Percentiles rank a stretch among this genome's conserved stretches.
Evolutionary conservation across 2,888 invertebrate genomes (phyloP).

Genomic region (Myopa tessellatipennis): DNA sequence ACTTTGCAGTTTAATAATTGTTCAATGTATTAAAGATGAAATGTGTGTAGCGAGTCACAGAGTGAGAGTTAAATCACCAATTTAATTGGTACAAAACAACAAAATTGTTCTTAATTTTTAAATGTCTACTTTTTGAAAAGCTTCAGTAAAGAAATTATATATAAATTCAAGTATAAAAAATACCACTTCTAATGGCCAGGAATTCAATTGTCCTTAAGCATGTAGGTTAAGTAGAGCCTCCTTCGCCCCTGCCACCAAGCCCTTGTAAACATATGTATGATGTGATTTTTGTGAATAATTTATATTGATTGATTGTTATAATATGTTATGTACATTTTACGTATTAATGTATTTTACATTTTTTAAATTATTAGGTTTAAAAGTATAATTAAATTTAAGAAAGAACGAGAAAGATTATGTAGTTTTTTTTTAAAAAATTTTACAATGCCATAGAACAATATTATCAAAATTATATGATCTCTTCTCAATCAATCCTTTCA

Average conservation of each 20-base stretch:
- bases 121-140: background rate
- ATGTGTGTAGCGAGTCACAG: background rate
- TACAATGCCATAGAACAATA: background rate
- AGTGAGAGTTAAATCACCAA: background rate
- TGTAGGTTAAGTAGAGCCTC: background rate
- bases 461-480: background rate
- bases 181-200: background rate
- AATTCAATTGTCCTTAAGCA: constrained; percentile 25
- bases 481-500: background rate
- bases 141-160: background rate
- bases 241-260: too few relatives aligned
- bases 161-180: background rate
- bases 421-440: background rate
- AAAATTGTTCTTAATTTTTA: background rate
- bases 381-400: background rate
- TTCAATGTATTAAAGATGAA: background rate
- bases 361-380: too few relatives aligned
- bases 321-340: too few relatives aligned
- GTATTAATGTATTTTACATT: too few relatives aligned
- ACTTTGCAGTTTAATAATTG: too few relatives aligned
- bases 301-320: too few relatives aligned
- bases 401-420: background rate
- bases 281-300: too few relatives aligned
- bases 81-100: background rate
- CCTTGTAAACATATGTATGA: too few relatives aligned